Conservation (phyloP, 2,113 vertebrate species). For the Saguinus midas region DNA sequence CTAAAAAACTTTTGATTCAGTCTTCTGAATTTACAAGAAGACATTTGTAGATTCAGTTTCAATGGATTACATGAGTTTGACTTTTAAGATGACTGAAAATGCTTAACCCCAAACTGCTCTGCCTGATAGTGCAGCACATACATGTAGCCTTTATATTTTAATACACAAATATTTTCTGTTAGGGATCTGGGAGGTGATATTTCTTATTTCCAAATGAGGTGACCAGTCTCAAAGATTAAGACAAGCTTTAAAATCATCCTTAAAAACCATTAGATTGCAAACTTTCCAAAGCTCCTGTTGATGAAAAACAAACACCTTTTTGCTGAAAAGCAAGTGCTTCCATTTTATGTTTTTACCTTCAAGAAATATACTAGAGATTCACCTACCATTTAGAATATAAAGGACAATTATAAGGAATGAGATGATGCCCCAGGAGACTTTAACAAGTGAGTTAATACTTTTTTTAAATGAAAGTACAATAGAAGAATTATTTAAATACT, state of each 20-base stretch:
- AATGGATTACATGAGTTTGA: constrained; percentile 6
- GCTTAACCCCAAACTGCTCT: background rate
- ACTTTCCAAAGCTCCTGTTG: background rate
- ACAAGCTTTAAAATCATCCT: background rate
- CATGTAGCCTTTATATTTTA: background rate
- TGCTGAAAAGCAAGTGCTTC: background rate
- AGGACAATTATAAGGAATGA: constrained; percentile 16
- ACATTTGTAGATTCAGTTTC: background rate
- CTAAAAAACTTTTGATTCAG: background rate
- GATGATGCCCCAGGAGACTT: background rate
- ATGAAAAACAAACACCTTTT: background rate
- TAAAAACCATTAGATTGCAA: background rate
- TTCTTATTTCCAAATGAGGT: background rate
- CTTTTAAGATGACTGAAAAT: constrained; percentile 32
- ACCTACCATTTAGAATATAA: background rate
- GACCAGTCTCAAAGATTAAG: background rate
- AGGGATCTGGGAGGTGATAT: background rate
- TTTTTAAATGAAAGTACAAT: background rate
- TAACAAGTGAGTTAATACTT: background rate
- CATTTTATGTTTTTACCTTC: background rate
- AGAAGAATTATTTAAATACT: constrained; percentile 26
- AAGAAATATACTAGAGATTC: constrained; percentile 8
- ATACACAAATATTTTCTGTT: background rate
- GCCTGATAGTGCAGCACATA: background rate
- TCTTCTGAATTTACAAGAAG: constrained; percentile 12